These are phyloP conservation scores for Todus mexicanus DNA, from an alignment of 2,797 vertebrate species.

Conservation along the genomic window DNA sequence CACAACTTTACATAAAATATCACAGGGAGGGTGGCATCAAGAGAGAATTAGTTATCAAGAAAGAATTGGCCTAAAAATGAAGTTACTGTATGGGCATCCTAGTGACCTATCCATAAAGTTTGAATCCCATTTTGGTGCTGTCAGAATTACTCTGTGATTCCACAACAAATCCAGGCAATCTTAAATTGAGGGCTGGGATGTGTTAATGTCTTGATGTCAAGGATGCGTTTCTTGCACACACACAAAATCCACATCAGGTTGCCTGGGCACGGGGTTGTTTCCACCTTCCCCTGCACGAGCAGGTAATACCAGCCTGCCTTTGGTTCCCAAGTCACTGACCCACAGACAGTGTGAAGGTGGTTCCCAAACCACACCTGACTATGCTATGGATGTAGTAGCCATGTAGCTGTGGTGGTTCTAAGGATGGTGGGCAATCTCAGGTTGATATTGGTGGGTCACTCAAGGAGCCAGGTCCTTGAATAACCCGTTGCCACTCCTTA, in stretches of 20 bases:
- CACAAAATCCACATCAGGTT: neutral
- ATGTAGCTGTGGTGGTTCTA: neutral
- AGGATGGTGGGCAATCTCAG: neutral
- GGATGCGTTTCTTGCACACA: neutral
- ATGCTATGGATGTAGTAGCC: neutral
- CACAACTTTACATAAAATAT: neutral
- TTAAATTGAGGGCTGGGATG: neutral
- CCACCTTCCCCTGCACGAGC: neutral
- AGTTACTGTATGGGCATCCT: neutral
- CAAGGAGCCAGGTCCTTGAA: rapidly evolving
- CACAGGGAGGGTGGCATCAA: neutral
- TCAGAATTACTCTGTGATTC: neutral
- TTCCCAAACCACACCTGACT: neutral
- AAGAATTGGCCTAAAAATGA: neutral
- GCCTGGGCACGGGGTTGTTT: neutral
- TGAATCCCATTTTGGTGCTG: neutral
- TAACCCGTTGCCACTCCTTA: neutral
- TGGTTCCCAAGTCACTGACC: neutral
- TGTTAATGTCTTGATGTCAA: neutral
- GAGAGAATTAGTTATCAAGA: neutral
- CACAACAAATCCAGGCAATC: neutral
- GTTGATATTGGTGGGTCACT: neutral
- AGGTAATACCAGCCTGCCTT: neutral
- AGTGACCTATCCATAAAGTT: neutral
- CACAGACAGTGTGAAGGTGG: neutral